These are phyloP conservation scores for Brachyptera risi DNA, from an alignment of 2,888 invertebrate species.

Conservation along the genomic window DNA sequence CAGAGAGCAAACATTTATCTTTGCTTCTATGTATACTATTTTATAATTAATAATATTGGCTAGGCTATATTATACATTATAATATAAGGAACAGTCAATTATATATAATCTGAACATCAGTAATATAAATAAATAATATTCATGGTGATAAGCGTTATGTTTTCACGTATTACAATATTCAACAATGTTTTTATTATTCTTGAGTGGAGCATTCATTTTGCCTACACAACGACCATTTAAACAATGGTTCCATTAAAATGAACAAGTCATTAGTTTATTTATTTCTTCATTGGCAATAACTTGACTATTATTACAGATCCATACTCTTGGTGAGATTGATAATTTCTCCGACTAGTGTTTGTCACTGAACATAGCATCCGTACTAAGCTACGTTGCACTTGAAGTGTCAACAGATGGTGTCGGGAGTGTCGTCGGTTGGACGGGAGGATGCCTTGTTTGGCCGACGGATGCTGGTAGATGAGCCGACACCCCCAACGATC, in stretches of 20 bases:
- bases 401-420: constrained; percentile 24
- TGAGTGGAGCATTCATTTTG: too few species aligned
- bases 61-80: constrained; percentile 2
- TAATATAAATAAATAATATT: constrained; percentile 16
- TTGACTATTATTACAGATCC: too few species aligned
- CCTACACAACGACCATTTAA: too few species aligned
- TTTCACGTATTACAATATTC: constrained; percentile 27
- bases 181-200: background rate
- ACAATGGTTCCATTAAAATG: too few species aligned
- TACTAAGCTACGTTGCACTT: constrained; percentile 1
- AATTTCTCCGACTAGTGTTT: too few species aligned
- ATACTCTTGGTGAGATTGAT: too few species aligned
- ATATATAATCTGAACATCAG: constrained; percentile 1
- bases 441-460: constrained; percentile 16
- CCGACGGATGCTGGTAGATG: constrained; percentile 22
- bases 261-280: too few species aligned
- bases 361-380: too few species aligned
- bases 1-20: constrained; percentile 15
- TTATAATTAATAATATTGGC: background rate
- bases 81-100: constrained; percentile 2
- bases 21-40: constrained; percentile 4
- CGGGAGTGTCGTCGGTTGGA: constrained; percentile 20
- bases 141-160: constrained; percentile 32
- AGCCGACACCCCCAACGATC: constrained; percentile 39
- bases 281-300: too few species aligned